Percentiles rank a stretch among this genome's conserved stretches.
Conservation (phyloP, 2,888 invertebrate species). For the Leptopilina myrica region DNA sequence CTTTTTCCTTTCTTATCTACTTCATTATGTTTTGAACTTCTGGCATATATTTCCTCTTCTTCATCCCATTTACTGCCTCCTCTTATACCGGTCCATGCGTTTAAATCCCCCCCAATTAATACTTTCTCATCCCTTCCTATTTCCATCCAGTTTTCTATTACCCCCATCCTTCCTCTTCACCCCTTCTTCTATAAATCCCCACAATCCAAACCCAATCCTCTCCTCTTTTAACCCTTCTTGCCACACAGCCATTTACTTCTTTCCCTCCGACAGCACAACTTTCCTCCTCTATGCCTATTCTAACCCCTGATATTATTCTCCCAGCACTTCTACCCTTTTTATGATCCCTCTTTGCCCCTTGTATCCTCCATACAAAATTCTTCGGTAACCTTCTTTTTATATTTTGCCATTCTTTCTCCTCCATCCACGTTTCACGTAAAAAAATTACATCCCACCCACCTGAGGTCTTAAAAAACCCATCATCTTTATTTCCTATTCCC, state of each 20-base stretch:
- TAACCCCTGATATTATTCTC: background rate
- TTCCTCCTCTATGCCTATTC: background rate
- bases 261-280: conserved; percentile 34
- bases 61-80: background rate
- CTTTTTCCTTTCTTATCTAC: conserved; percentile 39
- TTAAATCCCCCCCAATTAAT: conserved; percentile 24
- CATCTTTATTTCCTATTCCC: background rate
- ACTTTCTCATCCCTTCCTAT: too few relatives aligned
- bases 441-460: background rate
- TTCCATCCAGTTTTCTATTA: background rate
- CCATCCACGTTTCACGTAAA: background rate
- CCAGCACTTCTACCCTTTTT: background rate
- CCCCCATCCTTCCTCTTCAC: background rate
- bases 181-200: conserved; percentile 31
- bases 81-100: conserved; percentile 28
- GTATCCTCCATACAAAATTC: background rate
- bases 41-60: background rate
- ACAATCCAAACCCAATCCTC: conserved; percentile 25
- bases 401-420: background rate
- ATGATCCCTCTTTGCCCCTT: background rate
- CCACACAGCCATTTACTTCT: background rate
- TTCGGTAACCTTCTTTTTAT: background rate
- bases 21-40: conserved; percentile 43
- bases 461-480: background rate
- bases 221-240: background rate